phyloP scores from a whole-genome alignment of 2,797 vertebrate genomes.

The Orestias chungarensis region DNA sequence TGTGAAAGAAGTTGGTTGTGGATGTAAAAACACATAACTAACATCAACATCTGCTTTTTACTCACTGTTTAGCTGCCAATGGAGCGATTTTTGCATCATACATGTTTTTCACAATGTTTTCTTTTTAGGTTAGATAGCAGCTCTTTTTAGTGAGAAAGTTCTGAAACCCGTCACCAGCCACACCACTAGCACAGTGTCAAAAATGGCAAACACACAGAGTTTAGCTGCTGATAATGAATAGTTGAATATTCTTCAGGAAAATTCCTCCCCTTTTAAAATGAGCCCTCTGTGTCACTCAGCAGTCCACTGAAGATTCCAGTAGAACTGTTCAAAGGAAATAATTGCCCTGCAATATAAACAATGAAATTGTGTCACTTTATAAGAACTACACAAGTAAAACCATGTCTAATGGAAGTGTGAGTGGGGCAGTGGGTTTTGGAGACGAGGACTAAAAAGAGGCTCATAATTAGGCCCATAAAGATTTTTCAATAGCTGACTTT shows the following conservation, averaged over 20 bases:
- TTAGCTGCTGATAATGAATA: slow-evolving; percentile 1
- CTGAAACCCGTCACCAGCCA: background rate
- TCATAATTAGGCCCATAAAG: background rate
- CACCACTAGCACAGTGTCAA: background rate
- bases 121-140: background rate
- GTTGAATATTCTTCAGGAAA: background rate
- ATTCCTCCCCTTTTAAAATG: background rate
- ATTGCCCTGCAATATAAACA: background rate
- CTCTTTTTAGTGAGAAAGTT: background rate
- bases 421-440: background rate
- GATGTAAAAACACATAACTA: slow-evolving; percentile 5
- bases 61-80: background rate
- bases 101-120: background rate
- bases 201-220: background rate
- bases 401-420: background rate
- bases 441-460: background rate
- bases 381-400: slow-evolving; percentile 3
- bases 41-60: background rate
- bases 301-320: background rate
- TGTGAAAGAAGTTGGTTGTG: background rate
- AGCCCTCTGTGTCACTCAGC: background rate
- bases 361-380: background rate
- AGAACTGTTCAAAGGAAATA: background rate
- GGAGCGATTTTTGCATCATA: background rate
- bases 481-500: background rate